phyloP scores from a whole-genome alignment of 1,140 invertebrate species.

The Zaprionus lachaisei region DNA sequence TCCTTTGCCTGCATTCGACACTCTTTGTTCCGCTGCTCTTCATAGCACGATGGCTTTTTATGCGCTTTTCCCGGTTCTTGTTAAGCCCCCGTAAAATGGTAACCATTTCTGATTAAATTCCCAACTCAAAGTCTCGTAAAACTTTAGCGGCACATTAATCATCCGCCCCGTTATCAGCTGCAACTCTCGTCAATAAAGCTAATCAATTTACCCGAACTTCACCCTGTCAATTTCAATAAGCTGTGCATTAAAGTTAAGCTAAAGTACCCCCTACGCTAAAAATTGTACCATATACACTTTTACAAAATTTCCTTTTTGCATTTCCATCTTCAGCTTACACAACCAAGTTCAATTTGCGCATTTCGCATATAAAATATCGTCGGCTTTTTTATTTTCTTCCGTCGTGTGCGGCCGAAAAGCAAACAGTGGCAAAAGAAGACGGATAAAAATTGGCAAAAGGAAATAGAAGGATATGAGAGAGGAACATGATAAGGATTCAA shows the following conservation, averaged over 20 bases:
- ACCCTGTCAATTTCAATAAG: constrained; percentile 69
- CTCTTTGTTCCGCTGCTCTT: neutral
- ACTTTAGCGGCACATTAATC: constrained; percentile 11
- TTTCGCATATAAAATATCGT: constrained; percentile 37
- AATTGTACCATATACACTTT: neutral
- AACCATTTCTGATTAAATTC: constrained; percentile 10
- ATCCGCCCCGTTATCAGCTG: constrained; percentile 6
- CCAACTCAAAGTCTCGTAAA: neutral
- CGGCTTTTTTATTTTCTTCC: constrained; percentile 2
- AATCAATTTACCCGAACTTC: constrained; percentile 62
- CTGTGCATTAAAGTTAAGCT: constrained; percentile 39
- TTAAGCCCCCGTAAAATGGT: neutral
- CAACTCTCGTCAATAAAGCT: constrained; percentile 22
- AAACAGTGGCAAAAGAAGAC: constrained; percentile 7
- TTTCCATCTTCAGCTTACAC: constrained; percentile 9
- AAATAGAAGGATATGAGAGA: neutral
- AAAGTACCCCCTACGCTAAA: constrained; percentile 16
- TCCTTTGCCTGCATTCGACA: constrained; percentile 1
- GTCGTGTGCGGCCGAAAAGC: neutral
- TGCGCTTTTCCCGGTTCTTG: neutral
- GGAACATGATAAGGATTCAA: constrained; percentile 13
- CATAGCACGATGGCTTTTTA: constrained; percentile 10
- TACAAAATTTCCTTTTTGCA: neutral
- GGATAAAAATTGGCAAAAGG: neutral
- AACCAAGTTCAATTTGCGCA: constrained; percentile 16